Conservation (phyloP, 2,797 vertebrate species). For the Lacerta bilineata region DNA sequence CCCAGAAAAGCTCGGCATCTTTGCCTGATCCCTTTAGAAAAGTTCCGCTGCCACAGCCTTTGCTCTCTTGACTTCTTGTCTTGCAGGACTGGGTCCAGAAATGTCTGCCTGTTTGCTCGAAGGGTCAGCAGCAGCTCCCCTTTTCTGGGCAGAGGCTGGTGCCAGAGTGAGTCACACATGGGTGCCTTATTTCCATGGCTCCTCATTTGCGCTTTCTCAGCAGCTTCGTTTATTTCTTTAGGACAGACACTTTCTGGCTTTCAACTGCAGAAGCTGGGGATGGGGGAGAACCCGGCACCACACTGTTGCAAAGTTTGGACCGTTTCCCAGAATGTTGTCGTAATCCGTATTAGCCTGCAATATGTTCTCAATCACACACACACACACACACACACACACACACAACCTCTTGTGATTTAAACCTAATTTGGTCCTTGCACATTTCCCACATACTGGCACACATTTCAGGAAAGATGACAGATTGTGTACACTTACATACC, state of each 20-base stretch:
- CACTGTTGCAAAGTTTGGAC: neutral
- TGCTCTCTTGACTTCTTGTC: neutral
- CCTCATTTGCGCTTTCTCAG: neutral
- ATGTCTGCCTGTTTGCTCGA: neutral
- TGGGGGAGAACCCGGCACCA: neutral
- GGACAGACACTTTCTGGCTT: neutral
- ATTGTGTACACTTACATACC: neutral
- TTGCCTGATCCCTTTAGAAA: too few relatives aligned
- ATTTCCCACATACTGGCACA: neutral
- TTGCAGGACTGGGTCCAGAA: neutral
- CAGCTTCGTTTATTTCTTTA: neutral
- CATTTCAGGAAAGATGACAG: neutral
- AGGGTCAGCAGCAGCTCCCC: neutral
- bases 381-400: too few relatives aligned
- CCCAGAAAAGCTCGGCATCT: too few relatives aligned
- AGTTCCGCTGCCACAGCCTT: neutral
- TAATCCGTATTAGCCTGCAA: neutral
- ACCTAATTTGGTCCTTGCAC: neutral
- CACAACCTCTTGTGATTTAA: neutral
- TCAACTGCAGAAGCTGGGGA: neutral
- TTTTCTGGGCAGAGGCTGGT: neutral
- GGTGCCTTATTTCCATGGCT: neutral
- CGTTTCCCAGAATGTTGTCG: neutral
- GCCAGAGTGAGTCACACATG: too few relatives aligned
- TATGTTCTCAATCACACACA: too few relatives aligned